These are phyloP conservation scores for Cinclus cinclus DNA, from an alignment of 2,113 vertebrate genomes.

Conservation along the genomic window DNA sequence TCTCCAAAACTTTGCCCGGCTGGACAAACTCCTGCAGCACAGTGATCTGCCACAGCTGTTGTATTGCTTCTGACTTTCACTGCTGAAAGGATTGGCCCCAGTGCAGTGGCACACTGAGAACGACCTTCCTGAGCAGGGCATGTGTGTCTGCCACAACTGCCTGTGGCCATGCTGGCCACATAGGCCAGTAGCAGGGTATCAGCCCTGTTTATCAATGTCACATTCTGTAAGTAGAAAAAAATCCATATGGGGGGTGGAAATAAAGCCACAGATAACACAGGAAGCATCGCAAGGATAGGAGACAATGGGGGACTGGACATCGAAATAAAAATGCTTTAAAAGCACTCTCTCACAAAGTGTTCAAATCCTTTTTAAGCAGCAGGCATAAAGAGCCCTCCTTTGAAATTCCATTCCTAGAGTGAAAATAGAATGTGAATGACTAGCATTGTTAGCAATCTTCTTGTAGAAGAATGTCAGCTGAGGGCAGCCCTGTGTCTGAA, in stretches of 20 bases:
- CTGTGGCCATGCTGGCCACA: fast-evolving
- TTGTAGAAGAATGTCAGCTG: neutral
- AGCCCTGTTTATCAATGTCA: neutral
- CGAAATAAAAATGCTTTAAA: neutral
- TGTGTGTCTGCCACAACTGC: fast-evolving
- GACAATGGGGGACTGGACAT: neutral
- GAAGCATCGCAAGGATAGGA: neutral
- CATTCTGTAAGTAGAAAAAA: neutral
- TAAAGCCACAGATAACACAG: neutral
- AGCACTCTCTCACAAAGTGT: neutral
- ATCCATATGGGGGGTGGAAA: neutral
- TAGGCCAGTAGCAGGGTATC: neutral
- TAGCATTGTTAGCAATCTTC: neutral
- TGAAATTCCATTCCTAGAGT: neutral
- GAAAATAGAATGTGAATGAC: neutral
- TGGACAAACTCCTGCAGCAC: constrained; percentile 5
- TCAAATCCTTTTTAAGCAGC: neutral
- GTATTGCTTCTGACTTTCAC: neutral
- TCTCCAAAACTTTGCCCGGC: neutral
- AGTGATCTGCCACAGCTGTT: constrained; percentile 37
- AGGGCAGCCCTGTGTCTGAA: neutral
- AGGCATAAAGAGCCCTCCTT: neutral
- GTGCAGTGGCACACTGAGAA: fast-evolving
- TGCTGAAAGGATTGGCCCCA: neutral
- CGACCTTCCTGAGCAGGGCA: neutral